Percentiles rank a stretch among this genome's conserved stretches.
Conservation (phyloP, 2,113 vertebrate species). For the Neolamprologus modestus region DNA sequence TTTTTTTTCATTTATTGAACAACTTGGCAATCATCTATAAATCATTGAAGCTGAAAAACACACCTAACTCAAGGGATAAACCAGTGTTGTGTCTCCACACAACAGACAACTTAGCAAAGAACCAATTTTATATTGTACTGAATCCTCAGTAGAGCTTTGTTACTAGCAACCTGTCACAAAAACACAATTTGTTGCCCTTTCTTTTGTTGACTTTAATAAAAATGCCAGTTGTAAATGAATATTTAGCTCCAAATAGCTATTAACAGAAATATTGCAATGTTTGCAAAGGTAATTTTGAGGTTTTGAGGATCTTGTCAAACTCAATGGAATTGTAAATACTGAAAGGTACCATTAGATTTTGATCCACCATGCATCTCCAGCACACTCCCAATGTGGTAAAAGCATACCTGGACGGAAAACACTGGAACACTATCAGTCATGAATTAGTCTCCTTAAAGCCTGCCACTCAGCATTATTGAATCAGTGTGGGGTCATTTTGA, state of each 20-base stretch:
- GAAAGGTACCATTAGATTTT: background rate
- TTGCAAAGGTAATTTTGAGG: background rate
- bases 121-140: background rate
- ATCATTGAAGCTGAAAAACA: background rate
- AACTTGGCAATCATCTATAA: background rate
- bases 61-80: background rate
- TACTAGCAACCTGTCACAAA: background rate
- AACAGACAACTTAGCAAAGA: background rate
- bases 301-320: background rate
- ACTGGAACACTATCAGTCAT: background rate
- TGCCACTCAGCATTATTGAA: background rate
- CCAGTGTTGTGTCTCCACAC: background rate
- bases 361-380: background rate
- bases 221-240: background rate
- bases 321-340: background rate
- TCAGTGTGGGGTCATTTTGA: background rate
- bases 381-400: background rate
- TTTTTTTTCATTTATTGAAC: background rate
- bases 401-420: background rate
- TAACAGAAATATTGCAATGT: background rate
- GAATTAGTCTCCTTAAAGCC: background rate
- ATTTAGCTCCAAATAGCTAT: background rate
- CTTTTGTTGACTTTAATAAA: background rate
- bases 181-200: background rate
- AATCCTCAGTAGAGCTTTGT: background rate